A percentile compares a stretch with the other conserved stretches of the same genome.
Conservation (phyloP, 2,888 invertebrate species). For the Drosophila villosipedis region DNA sequence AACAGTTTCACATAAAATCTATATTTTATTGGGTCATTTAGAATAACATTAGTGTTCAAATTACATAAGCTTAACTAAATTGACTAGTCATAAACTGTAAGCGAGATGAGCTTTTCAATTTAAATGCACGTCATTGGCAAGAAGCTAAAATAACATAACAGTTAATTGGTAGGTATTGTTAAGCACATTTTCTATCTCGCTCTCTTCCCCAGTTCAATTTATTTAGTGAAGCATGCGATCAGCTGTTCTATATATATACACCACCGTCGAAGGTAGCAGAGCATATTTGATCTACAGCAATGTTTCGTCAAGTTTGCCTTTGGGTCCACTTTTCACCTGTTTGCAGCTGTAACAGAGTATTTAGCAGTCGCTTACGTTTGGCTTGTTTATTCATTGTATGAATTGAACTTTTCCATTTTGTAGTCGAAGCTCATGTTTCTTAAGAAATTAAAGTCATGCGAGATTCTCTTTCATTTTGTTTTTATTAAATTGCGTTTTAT, state of each 20-base stretch:
- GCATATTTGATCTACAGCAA: background rate
- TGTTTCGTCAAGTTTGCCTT: background rate
- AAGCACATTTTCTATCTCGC: background rate
- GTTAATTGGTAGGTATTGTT: constrained; percentile 15
- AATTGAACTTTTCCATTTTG: constrained; percentile 36
- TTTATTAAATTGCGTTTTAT: constrained; percentile 67
- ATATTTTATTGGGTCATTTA: background rate
- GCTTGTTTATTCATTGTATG: constrained; percentile 3
- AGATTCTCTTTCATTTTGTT: constrained; percentile 49
- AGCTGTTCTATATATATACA: constrained; percentile 4
- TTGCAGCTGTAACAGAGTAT: background rate
- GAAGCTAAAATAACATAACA: constrained; percentile 26
- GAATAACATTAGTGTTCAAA: background rate
- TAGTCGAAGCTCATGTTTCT: constrained; percentile 18
- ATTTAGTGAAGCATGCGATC: constrained; percentile 30
- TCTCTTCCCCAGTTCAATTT: background rate
- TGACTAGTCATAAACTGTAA: constrained; percentile 7
- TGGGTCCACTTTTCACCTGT: background rate
- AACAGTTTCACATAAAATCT: background rate
- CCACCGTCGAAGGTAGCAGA: background rate
- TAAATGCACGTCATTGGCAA: constrained; percentile 13
- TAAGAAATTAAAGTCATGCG: constrained; percentile 44
- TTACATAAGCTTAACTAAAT: constrained; percentile 12
- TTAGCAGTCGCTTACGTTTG: background rate
- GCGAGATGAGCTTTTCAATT: constrained; percentile 10